Base-by-base conservation (phyloP, 2,113 vertebrate genomes). In the Taxidea taxus region DNA sequence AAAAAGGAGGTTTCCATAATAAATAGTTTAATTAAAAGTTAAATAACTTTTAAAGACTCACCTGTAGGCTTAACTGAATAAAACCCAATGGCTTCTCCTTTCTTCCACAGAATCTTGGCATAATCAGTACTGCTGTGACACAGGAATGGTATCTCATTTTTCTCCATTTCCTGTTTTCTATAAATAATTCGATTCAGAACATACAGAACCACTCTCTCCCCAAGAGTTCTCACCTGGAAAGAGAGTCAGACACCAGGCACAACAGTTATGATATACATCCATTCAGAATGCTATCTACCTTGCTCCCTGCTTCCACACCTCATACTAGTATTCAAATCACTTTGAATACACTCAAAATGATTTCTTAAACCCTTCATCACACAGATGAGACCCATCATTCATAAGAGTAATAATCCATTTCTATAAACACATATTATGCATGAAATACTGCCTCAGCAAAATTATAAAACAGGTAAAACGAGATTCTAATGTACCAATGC, bases 71-170 rank as follows among this genome's bases (percentile, higher is more conserved):
- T 99, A 97, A 99, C 99, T 34, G 99, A 99, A 98, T 99, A 99
- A 98, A 99, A 99, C 9, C 99, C 99, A 97, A 99, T 96, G 54
- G 99, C 99, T 87, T 99, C 99, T 97, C 99, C 99, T 95, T 99
- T 98, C 82, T 98, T 98, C 99, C 99, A 99, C 81, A 99, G 94
- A 97, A 99, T 99, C 98, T 99, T 99, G 87, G 99, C 99, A 93
- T 98, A 98, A 77, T 99, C 99, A 27, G 95, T 98, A 94, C 99
- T 99, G 96, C 97, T 97, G 78, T 99, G 99, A 96, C 99, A 99
- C 70, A 99, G 99, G 97, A 99, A 99, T 12, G 99, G 99, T 25
- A 98, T 83, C 62, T 99, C 99, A 54, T 99, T 97, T 85, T 88
- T 92, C 97, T 97, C 99, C 97, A 99, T 99, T 98, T 99, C 99